A percentile compares a stretch with the other conserved stretches of the same genome.
Conservation (phyloP, 2,888 invertebrate genomes). For the Eupithecia centaureata region DNA sequence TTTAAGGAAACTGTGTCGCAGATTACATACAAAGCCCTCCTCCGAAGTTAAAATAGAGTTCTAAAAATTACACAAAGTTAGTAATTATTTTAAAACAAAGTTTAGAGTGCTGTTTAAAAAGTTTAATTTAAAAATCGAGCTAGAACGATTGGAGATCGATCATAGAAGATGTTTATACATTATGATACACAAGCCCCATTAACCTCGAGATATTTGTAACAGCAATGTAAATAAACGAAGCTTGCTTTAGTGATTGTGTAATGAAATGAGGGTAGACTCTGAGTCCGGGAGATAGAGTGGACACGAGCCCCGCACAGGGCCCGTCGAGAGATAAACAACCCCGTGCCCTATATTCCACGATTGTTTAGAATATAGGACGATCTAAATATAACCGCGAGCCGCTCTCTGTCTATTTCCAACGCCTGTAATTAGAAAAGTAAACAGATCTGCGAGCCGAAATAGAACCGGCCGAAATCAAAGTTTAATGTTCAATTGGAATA, state of each 20-base stretch:
- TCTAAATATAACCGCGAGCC: slow-evolving; percentile 74
- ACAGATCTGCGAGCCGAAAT: slow-evolving; percentile 63
- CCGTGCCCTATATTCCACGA: slow-evolving; percentile 69
- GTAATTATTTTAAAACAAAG: too few relatives aligned
- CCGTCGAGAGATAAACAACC: slow-evolving; percentile 53
- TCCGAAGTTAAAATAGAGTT: too few relatives aligned
- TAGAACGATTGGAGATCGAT: background rate
- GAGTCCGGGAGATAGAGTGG: background rate
- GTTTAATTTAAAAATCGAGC: too few relatives aligned
- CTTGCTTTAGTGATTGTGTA: slow-evolving; percentile 14
- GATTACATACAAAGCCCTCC: too few relatives aligned
- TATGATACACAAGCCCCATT: background rate
- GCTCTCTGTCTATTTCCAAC: slow-evolving; percentile 67
- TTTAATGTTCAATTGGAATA: slow-evolving; percentile 37
- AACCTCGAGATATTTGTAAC: background rate
- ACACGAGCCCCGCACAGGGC: slow-evolving; percentile 33
- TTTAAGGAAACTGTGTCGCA: too few relatives aligned
- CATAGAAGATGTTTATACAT: background rate
- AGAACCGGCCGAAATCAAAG: slow-evolving; percentile 55
- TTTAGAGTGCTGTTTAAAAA: too few relatives aligned
- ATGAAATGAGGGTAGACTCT: slow-evolving; percentile 15
- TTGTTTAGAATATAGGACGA: slow-evolving; percentile 72
- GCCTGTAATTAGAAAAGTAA: slow-evolving; percentile 74
- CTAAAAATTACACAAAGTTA: too few relatives aligned
- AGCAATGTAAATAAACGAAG: background rate